These are phyloP conservation scores for Drosophila yakuba DNA, from an alignment of 1,140 invertebrate species.

Conservation along the genomic window DNA sequence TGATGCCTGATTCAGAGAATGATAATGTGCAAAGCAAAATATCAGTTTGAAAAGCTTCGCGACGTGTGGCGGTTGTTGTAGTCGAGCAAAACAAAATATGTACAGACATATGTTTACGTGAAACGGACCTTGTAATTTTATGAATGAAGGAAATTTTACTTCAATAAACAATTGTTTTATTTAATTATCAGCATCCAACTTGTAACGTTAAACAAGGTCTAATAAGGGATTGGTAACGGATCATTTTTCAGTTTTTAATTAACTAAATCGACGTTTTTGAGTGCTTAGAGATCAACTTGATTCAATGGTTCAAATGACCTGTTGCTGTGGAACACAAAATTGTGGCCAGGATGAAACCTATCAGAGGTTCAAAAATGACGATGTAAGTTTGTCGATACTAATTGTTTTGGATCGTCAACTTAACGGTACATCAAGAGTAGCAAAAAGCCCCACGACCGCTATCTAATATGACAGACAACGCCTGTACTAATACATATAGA, in stretches of 20 bases:
- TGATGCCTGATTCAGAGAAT: conserved; percentile 25
- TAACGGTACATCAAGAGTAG: neutral
- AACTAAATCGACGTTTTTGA: neutral
- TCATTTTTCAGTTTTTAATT: neutral
- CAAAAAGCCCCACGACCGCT: neutral
- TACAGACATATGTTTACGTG: conserved; percentile 19
- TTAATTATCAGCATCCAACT: neutral
- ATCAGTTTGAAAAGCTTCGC: conserved; percentile 55
- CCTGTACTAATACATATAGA: neutral
- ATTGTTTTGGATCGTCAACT: neutral
- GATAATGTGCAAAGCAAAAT: conserved; percentile 28
- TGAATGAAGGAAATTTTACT: conserved; percentile 5
- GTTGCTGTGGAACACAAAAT: conserved; percentile 51
- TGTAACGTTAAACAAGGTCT: too few relatives aligned
- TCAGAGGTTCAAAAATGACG: conserved; percentile 17
- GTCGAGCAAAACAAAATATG: conserved; percentile 12
- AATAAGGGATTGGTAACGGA: neutral
- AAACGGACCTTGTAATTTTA: neutral
- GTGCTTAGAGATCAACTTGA: neutral
- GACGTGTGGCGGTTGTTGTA: conserved; percentile 34
- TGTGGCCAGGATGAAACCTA: conserved; percentile 20
- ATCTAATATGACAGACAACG: conserved; percentile 4
- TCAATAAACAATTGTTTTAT: neutral
- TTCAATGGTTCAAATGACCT: conserved; percentile 28
- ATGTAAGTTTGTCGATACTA: conserved; percentile 41